These are phyloP conservation scores for Pelmatolapia mariae DNA, from an alignment of 2,113 vertebrate genomes.

Conservation along the genomic window DNA sequence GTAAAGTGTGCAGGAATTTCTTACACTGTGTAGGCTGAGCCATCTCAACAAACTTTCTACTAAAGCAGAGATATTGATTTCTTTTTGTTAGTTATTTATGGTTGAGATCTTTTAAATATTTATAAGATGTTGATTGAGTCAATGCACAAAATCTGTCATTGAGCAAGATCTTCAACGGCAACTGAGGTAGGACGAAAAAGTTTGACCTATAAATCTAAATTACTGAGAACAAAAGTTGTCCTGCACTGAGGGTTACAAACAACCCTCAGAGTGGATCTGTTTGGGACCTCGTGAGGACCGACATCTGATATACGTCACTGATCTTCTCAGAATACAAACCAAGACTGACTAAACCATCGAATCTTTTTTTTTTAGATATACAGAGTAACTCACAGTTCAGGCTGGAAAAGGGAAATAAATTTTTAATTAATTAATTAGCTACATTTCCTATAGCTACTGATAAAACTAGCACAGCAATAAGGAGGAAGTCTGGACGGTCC, in stretches of 20 bases:
- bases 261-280: not conserved
- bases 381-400: not conserved
- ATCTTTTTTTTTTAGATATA: not conserved
- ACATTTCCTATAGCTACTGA: not conserved
- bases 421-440: not conserved
- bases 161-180: not conserved
- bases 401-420: not conserved
- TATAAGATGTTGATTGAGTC: not conserved
- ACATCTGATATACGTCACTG: not conserved
- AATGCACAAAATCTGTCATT: not conserved
- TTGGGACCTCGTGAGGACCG: not conserved
- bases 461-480: not conserved
- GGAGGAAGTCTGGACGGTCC: not conserved
- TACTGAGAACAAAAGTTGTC: not conserved
- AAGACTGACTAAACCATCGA: not conserved
- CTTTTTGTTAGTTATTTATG: not conserved
- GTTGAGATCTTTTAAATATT: not conserved
- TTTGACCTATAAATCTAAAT: not conserved
- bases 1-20: not conserved
- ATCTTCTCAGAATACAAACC: not conserved
- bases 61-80: not conserved
- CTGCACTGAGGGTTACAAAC: not conserved
- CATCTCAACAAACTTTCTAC: not conserved
- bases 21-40: not conserved
- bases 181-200: accelerated